Evolutionary conservation across 2,888 invertebrate species (phyloP), one percentile per base, ranked within the genome.

Genomic region (Cyclophora punctaria): DNA sequence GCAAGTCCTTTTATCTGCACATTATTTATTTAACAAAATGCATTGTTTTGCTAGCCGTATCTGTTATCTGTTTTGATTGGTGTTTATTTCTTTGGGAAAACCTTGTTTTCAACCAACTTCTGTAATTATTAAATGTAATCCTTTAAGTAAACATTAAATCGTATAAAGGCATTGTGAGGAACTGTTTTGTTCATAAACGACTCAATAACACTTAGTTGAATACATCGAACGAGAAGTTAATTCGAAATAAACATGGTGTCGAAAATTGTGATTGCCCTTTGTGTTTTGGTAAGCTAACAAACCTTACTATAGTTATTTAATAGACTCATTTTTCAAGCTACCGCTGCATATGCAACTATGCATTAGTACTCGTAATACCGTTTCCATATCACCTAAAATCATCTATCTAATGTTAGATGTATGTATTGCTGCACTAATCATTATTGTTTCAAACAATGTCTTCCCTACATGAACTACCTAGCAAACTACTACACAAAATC

Each of bases 1-100:
- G 20, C 20, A 20, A 20, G 20, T 20, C 20, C n/a, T n/a, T n/a
- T n/a, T n/a, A n/a, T n/a, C n/a, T n/a, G n/a, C n/a, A n/a, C n/a
- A n/a, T n/a, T n/a, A n/a, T n/a, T n/a, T n/a, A n/a, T n/a, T n/a
- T n/a, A n/a, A n/a, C n/a, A 47, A 20, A 50, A 3, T 59, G 55
- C 52, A 52, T 47, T 56, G 49, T 48, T 42, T 44, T 71, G 67
- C 66, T 58, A 53, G 64, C 67, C 42, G 55, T 48, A 47, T 49
- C 58, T 20, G 60, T 73, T 80, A 81, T 81, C 81, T 70, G 53
- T 69, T 73, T 66, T 71, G 56, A 67, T 69, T 62, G 60, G 63
- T 66, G 53, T 60, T 65, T 55, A 60, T 57, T 53, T 53, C 71
- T 72, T 73, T 65, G 82, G 86, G 70, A 85, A 85, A 84, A 79